Evolutionary conservation across 2,888 invertebrate species (phyloP).

Genomic region (Campaea margaritaria): DNA sequence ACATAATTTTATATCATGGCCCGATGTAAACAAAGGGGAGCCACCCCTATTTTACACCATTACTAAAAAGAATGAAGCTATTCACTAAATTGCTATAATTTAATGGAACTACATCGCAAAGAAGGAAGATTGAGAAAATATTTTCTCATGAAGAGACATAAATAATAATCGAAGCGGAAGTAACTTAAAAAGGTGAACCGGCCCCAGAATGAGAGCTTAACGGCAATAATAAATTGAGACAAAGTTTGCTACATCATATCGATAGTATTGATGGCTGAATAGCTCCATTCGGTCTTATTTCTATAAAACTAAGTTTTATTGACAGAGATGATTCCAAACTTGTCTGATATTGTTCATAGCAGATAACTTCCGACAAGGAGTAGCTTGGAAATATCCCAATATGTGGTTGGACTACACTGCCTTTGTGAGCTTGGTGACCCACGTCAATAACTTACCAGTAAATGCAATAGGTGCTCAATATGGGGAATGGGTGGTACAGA

Average conservation of each 20-base stretch:
- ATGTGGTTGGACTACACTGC: slow-evolving; percentile 39
- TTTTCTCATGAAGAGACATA: slow-evolving; percentile 21
- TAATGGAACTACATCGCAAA: slow-evolving; percentile 13
- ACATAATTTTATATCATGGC: slow-evolving; percentile 33
- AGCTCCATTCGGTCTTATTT: slow-evolving; percentile 35
- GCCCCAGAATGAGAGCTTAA: slow-evolving; percentile 45
- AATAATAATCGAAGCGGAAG: slow-evolving; percentile 20
- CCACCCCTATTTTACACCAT: slow-evolving; percentile 26
- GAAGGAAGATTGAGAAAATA: slow-evolving; percentile 21
- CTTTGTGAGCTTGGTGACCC: slow-evolving; percentile 42
- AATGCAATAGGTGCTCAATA: slow-evolving; percentile 52
- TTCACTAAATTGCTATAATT: slow-evolving; percentile 27
- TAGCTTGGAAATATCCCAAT: slow-evolving; percentile 31
- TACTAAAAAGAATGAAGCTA: slow-evolving; percentile 19
- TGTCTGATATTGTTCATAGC: slow-evolving; percentile 27
- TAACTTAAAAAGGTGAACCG: slow-evolving; percentile 30
- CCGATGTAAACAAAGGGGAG: slow-evolving; percentile 31
- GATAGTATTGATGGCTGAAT: no score
- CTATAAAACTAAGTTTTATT: slow-evolving; percentile 49
- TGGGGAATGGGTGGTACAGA: slow-evolving; percentile 44
- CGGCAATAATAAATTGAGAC: slow-evolving; percentile 52
- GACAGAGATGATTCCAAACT: slow-evolving; percentile 46
- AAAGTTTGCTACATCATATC: slow-evolving; percentile 45
- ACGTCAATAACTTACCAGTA: slow-evolving; percentile 26
- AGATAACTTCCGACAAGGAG: slow-evolving; percentile 14